Evolutionary conservation across 2,113 vertebrate genomes (phyloP).

Genomic region (Pleuronectes platessa): DNA sequence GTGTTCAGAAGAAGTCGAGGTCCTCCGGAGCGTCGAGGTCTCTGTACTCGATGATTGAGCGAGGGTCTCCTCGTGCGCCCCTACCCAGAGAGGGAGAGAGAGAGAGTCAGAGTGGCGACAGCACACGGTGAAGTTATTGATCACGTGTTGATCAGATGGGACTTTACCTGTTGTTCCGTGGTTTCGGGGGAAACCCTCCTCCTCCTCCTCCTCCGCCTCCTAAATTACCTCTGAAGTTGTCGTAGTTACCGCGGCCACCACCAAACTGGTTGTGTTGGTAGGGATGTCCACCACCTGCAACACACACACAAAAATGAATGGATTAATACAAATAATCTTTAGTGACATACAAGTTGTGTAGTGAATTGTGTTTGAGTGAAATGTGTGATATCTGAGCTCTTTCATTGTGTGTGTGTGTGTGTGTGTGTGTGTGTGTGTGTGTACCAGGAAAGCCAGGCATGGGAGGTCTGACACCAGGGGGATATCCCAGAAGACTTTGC

Average conservation of each 20-base stretch:
- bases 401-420: not conserved
- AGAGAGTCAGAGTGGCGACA: not conserved
- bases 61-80: constrained; percentile 89
- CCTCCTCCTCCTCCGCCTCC: constrained; percentile 61
- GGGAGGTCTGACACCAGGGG: constrained; percentile 83
- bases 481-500: constrained; percentile 82
- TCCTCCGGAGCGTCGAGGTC: constrained; percentile 93
- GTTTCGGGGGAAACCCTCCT: constrained; percentile 85
- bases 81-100: constrained; percentile 64
- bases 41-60: constrained; percentile 91
- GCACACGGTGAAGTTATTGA: not conserved
- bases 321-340: not conserved
- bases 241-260: constrained; percentile 86
- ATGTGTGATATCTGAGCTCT: too few relatives aligned
- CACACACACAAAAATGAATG: not conserved
- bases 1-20: constrained; percentile 89
- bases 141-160: not conserved
- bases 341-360: too few relatives aligned
- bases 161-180: constrained; percentile 81
- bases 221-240: constrained; percentile 88
- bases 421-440: not conserved
- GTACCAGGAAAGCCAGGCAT: constrained; percentile 71
- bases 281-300: constrained; percentile 78
- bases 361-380: too few relatives aligned
- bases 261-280: constrained; percentile 89